These are phyloP conservation scores for Euwallacea fornicatus DNA, from an alignment of 1,140 invertebrate genomes.

Conservation along the genomic window DNA sequence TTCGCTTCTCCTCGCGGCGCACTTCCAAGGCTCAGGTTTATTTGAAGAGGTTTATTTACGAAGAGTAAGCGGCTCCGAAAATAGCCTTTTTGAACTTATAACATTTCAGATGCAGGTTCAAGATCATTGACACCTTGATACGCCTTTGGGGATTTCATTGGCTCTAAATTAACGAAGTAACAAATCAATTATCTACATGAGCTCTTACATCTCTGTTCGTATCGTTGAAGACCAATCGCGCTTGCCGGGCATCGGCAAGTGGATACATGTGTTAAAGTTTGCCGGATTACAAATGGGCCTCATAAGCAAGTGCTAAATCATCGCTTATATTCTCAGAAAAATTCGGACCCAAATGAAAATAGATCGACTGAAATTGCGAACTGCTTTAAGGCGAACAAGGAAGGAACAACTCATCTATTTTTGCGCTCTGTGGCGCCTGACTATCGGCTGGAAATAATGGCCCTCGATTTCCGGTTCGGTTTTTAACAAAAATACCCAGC, in stretches of 20 bases:
- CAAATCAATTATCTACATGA: no score
- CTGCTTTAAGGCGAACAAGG: conserved; percentile 5
- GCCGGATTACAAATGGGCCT: neutral
- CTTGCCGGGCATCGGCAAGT: no score
- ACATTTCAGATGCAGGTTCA: conserved; percentile 17
- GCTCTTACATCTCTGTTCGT: no score
- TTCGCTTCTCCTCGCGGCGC: conserved; percentile 11
- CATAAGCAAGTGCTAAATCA: conserved; percentile 8
- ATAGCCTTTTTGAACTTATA: conserved; percentile 4
- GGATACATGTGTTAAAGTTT: no score
- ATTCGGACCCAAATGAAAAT: conserved; percentile 16
- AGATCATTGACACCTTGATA: conserved; percentile 20
- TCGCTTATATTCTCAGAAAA: neutral
- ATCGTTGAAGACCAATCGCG: no score
- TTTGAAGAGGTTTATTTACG: conserved; percentile 33
- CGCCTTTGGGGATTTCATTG: neutral
- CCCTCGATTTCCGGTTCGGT: conserved; percentile 15
- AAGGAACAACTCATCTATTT: conserved; percentile 21
- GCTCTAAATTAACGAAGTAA: no score
- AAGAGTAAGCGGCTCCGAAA: conserved; percentile 10
- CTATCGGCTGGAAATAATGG: conserved; percentile 25
- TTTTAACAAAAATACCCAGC: conserved; percentile 15
- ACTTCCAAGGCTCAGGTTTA: conserved; percentile 12
- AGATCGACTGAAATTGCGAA: conserved; percentile 1
- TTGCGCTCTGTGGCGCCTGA: conserved; percentile 23